Evolutionary conservation across 2,797 vertebrate genomes (phyloP), one percentile per base, ranked within the genome.

Genomic region (Zalophus californianus): DNA sequence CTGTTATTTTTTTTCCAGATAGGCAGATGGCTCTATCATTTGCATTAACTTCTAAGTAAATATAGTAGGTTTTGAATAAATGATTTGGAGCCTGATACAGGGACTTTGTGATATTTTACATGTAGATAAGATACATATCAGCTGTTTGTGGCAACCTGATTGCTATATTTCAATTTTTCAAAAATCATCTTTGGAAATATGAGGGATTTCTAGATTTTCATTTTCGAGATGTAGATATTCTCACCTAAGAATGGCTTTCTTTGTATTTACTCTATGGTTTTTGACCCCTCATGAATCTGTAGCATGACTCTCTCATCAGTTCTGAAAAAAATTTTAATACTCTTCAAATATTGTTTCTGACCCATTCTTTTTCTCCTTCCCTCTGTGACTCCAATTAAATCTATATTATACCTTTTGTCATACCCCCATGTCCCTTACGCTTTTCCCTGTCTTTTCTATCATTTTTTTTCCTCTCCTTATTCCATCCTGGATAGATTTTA

Each of bases 61-160:
- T 90, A 29, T 54, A 54, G 18, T 86, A 79, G 23, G 16, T 77
- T 95, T 93, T 95, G 77, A 83, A 77, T 82, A 87, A 64, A 91
- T 84, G 54, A 84, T 41, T 88, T 97, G 58, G 41, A 41, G 13
- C 32, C 62, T 44, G 29, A 77, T 82, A 8, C 38, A 32, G 12
- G n/a, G 48, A 91, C 78, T 90, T 94, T 23, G 50, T 92, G 56
- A 84, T 94, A 38, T 95, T 93, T 94, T 91, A 64, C 27, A 7
- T 58, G 5, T 58, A 86, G 54, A n/a, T 84, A 60, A 93, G 86
- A 38, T 91, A 78, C 56, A 41, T 66, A 94, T 90, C 79, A 95
- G 16, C 32, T 64, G 15, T 86, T 97, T 64, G 25, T 96, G 86
- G 86, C 20, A 7, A 60, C 86, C 44, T 77, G n/a, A 93, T 13